Conservation (phyloP, 2,797 vertebrate species). For the Aphelocoma californica region DNA sequence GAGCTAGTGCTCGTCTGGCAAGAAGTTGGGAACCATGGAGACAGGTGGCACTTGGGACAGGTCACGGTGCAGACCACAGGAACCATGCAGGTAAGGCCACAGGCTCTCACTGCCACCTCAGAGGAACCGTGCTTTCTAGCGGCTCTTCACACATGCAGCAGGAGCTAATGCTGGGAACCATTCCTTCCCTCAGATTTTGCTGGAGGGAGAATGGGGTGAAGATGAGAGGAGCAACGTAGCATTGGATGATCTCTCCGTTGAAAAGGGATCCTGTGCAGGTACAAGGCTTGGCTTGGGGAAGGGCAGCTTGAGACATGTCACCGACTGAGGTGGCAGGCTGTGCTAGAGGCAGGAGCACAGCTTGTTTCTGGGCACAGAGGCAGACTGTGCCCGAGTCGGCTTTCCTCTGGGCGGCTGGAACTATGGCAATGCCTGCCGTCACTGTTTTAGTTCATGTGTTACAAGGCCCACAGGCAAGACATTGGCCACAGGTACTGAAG, state of each 20-base stretch:
- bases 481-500: not conserved
- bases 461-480: no score
- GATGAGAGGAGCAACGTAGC: constrained; percentile 76
- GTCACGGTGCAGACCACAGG: constrained; percentile 59
- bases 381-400: constrained; percentile 72
- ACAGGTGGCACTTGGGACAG: constrained; percentile 72
- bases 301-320: no score
- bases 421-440: constrained; percentile 68
- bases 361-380: constrained; percentile 76
- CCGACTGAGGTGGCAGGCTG: not conserved
- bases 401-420: constrained; percentile 66
- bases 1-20: constrained; percentile 65
- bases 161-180: not conserved
- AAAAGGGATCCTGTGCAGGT: constrained; percentile 77
- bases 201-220: constrained; percentile 81
- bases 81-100: constrained; percentile 70
- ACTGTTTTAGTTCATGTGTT: not conserved
- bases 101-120: not conserved
- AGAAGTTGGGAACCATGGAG: constrained; percentile 46
- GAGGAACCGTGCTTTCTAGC: accelerated
- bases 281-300: not conserved
- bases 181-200: constrained; percentile 73
- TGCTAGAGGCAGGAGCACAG: constrained; percentile 66
- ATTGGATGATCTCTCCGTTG: constrained; percentile 81
- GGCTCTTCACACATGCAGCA: accelerated